A percentile compares a stretch with the other conserved stretches of the same genome.
Evolutionary conservation across 1,140 invertebrate species (phyloP).

Genomic region (Solen grandis): DNA sequence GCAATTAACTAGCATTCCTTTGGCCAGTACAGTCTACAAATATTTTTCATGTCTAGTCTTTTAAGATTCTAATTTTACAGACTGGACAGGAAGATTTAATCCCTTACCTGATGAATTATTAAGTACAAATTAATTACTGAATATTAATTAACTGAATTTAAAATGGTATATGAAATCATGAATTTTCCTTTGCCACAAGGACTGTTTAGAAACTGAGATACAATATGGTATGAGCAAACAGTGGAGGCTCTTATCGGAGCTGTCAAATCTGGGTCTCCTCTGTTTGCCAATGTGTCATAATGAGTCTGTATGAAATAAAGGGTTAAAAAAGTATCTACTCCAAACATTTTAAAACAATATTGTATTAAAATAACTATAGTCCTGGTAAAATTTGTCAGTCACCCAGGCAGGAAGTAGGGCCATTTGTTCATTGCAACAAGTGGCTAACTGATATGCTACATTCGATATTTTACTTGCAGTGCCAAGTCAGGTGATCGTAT

Average conservation of each 20-base stretch:
- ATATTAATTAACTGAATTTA: no score
- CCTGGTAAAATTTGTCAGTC: not conserved
- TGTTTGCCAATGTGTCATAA: no score
- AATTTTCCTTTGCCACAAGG: no score
- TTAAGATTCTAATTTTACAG: not conserved
- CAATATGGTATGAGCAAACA: no score
- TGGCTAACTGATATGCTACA: not conserved
- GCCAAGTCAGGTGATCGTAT: constrained; percentile 86
- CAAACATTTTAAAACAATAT: not conserved
- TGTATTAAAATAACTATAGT: not conserved
- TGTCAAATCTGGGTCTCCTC: no score
- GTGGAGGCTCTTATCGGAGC: no score
- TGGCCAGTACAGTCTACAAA: not conserved
- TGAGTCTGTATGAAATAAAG: no score
- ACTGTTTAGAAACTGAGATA: no score
- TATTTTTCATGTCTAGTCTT: not conserved
- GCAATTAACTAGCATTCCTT: not conserved
- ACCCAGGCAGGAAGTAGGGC: not conserved
- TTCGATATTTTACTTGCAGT: constrained; percentile 60
- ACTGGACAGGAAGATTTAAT: not conserved
- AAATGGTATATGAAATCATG: no score
- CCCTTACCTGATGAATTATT: not conserved
- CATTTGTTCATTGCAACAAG: not conserved
- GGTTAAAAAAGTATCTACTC: not conserved
- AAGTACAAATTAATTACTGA: not conserved